Conservation (phyloP, 2,797 vertebrate species). For the Cygnus olor region DNA sequence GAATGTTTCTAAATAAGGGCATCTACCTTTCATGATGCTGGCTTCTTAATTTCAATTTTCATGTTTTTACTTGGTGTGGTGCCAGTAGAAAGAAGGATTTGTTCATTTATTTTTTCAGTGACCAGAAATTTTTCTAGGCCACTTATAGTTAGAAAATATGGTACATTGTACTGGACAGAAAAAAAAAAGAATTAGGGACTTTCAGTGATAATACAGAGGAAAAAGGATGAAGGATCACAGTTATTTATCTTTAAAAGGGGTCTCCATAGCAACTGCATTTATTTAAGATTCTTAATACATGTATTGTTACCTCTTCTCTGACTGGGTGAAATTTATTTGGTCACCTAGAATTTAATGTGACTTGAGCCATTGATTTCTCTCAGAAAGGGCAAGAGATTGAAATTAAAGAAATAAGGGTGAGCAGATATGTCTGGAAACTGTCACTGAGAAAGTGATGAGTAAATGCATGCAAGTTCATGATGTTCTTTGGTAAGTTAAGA, state of each 20-base stretch:
- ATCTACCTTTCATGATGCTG: neutral
- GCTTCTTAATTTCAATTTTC: neutral
- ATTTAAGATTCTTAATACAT: neutral
- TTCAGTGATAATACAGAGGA: neutral
- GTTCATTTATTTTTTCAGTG: neutral
- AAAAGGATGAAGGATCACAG: neutral
- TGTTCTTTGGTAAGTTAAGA: neutral
- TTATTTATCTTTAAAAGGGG: neutral
- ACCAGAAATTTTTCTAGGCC: neutral
- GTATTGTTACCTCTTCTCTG: neutral
- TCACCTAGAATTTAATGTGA: neutral
- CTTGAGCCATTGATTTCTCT: neutral
- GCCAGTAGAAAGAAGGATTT: neutral
- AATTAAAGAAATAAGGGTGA: neutral
- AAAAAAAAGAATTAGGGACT: neutral
- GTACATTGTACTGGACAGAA: neutral
- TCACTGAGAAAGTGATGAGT: neutral
- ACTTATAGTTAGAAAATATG: neutral
- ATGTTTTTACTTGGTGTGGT: neutral
- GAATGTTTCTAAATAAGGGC: constrained; percentile 10
- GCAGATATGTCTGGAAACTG: neutral
- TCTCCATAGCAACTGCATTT: neutral
- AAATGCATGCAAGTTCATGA: neutral
- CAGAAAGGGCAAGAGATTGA: neutral
- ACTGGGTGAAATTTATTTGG: neutral